Evolutionary conservation across 2,888 invertebrate genomes (phyloP).

Genomic region (Drosophila subquinaria): DNA sequence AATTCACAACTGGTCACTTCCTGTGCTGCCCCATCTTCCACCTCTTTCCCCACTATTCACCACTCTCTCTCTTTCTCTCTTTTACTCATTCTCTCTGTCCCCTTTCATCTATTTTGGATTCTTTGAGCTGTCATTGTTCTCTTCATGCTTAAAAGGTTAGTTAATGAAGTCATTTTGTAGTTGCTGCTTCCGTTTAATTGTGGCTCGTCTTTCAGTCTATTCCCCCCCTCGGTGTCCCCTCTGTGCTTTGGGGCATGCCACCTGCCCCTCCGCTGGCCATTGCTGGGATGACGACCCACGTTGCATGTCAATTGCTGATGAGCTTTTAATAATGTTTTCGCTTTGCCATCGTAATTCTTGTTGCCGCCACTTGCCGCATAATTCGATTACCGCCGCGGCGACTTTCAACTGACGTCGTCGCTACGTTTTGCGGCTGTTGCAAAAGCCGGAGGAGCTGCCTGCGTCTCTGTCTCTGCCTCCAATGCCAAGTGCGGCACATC

Average conservation of each 20-base stretch:
- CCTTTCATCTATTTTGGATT: slow-evolving; percentile 19
- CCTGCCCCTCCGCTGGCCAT: not conserved
- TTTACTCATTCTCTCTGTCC: not conserved
- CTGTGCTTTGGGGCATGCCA: not conserved
- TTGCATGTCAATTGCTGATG: slow-evolving; percentile 78
- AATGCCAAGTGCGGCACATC: slow-evolving; percentile 55
- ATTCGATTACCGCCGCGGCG: slow-evolving; percentile 75
- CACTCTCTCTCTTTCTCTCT: not conserved
- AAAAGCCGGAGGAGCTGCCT: slow-evolving; percentile 35
- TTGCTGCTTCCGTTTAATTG: slow-evolving; percentile 75
- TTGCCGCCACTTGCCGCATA: slow-evolving; percentile 72
- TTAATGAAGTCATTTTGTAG: slow-evolving; percentile 72
- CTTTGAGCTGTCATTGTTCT: slow-evolving; percentile 15
- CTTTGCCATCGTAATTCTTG: slow-evolving; percentile 75
- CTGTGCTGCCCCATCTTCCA: not conserved
- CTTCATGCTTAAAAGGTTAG: slow-evolving; percentile 47
- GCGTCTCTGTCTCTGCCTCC: slow-evolving; percentile 18
- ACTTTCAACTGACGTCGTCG: slow-evolving; percentile 63
- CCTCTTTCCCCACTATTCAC: not conserved
- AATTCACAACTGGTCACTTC: slow-evolving; percentile 13
- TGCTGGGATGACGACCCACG: slow-evolving; percentile 41
- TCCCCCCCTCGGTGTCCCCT: not conserved
- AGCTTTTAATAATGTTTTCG: slow-evolving; percentile 78
- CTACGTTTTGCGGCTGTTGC: slow-evolving; percentile 23
- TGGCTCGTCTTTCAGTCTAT: slow-evolving; percentile 29